Evolutionary conservation across 2,113 vertebrate species (phyloP).

Genomic region (Bos javanicus): DNA sequence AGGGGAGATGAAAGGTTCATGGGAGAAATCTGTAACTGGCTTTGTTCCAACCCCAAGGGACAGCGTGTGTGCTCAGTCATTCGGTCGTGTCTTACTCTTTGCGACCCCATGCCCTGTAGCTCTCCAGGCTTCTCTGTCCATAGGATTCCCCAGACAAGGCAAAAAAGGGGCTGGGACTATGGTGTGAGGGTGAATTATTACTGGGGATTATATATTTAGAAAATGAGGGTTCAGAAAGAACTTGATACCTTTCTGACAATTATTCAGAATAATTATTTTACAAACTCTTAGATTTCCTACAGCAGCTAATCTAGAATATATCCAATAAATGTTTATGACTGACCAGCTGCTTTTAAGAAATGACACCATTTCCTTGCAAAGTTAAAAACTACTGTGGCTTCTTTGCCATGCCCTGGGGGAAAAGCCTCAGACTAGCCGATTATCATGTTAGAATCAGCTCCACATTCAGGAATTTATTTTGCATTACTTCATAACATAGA

Average conservation of each 20-base stretch:
- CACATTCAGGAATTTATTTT: neutral
- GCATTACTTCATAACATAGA: neutral
- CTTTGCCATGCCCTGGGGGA: neutral
- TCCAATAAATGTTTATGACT: neutral
- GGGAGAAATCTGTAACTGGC: neutral
- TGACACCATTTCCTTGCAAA: neutral
- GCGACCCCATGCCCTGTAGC: neutral
- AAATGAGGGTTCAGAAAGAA: neutral
- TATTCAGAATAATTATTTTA: neutral
- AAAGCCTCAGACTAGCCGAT: neutral
- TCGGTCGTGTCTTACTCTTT: neutral
- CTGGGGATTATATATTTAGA: neutral
- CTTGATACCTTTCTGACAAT: neutral
- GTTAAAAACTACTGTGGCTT: neutral
- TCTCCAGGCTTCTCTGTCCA: neutral
- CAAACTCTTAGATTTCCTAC: neutral
- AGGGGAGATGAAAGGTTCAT: neutral
- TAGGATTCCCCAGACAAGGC: neutral
- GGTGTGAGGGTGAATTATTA: neutral
- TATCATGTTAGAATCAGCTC: neutral
- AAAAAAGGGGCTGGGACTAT: neutral
- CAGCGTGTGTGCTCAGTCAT: rapidly evolving
- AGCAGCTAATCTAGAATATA: neutral
- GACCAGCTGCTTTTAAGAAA: neutral
- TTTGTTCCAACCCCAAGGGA: neutral